Evolutionary conservation across 2,888 invertebrate species (phyloP), one percentile per base, ranked within the genome.

Genomic region (Aphidoletes aphidimyza): DNA sequence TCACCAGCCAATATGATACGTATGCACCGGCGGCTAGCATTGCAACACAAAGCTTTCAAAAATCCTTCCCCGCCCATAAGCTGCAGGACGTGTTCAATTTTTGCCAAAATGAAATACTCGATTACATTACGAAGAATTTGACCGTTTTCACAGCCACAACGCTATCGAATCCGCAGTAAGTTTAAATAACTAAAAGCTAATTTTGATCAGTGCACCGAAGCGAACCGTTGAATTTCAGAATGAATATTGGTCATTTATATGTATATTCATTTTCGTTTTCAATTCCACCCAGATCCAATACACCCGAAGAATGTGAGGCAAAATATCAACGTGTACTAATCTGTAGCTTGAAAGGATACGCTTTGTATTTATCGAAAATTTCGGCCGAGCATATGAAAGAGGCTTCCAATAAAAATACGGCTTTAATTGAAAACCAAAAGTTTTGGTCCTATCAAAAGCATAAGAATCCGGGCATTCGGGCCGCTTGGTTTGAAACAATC

Each of bases 1-100:
- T 97, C 87, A 92, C 94, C 81, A 94, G 96, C 84, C 95, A 94
- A 88, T 94, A 94, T 91, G 98, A 98, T 89, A 94, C 94, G 17
- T 95, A 96, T 90, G 94, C 95, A 54, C 96, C 97, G 14, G 96
- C 96, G 26, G 94, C 96, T 8, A 92, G 93, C 86, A 92, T 93
- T 85, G 96, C 96, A 0, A 90, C 89, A 47, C 90, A 91, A 86
- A 92, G 95, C 5, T 95, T 96, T 86, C 91, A 91, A 87, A 93
- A 92, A 85, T 95, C 96, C 0, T 98, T 98, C 89, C 94, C 96
- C 0, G 91, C 93, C 9, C 92, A 91, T 83, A 97, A 97, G 90
- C 91, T 95, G 84, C 92, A 93, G 1, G 95, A 96, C 88, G 97
- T 95, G 14, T 92, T 97, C 84, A 89, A 93, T 6, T 96, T 95